Evolutionary conservation across 2,888 invertebrate species (phyloP), one percentile per base, ranked within the genome.

Genomic region (Lasioglossum figueresi): DNA sequence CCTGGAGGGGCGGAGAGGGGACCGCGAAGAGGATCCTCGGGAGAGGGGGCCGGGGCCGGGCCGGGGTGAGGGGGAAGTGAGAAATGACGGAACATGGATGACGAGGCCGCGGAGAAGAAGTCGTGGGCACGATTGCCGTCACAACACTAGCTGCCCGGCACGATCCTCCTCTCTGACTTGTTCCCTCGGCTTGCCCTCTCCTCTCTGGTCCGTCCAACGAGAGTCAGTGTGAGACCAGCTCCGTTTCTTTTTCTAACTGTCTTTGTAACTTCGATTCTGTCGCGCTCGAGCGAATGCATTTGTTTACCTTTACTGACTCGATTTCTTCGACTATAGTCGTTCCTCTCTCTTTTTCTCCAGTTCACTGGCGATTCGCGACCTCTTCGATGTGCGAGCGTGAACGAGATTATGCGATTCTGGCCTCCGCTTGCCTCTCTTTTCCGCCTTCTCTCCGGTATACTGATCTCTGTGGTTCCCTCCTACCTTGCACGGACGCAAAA

Each of bases 51-150:
- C 56, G 63, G 52, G 31, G 71, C 56, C n/a, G 12, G 56, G 56
- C 56, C 56, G 56, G n/a, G n/a, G 56, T n/a, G 56, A 12, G 56
- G 68, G 71, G 77, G 71, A 68, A 59, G 27, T 66, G 31, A 84
- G 78, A 82, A 76, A 86, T 70, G 86, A 84, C 81, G 87, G 88
- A 90, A 85, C 88, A 88, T 87, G 83, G 90, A 90, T 87, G 76
- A 88, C 88, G 89, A 31, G 56, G 89, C 87, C 86, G 84, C 88
- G 84, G 90, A 89, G 91, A 91, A 93, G 91, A 91, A 93, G 91
- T 93, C 92, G 92, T 92, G 93, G 92, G 92, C 91, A 91, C 92
- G 93, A 92, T 94, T 91, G 93, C 93, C 93, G 94, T 94, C 94
- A 93, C 93, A 93, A 94, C 93, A 94, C 94, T 93, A 93, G 92